Evolutionary conservation across 2,113 vertebrate species (phyloP).

Genomic region (Tetrao urogallus): DNA sequence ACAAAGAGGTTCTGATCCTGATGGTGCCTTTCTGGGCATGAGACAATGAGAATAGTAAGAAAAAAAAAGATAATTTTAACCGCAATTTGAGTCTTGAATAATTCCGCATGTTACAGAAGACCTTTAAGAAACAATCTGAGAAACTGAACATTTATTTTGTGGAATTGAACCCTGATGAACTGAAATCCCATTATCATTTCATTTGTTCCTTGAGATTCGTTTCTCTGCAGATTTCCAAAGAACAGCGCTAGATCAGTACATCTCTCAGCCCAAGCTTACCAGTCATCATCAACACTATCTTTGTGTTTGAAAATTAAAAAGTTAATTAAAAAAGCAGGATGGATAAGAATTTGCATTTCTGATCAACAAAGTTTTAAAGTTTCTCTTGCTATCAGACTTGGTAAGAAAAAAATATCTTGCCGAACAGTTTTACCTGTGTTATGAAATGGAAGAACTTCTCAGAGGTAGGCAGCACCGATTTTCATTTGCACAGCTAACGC

Average conservation of each 20-base stretch:
- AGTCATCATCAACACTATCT: constrained; percentile 75
- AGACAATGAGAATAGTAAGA: constrained; percentile 19
- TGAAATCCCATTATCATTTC: constrained; percentile 73
- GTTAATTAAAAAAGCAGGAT: constrained; percentile 74
- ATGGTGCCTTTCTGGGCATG: not conserved
- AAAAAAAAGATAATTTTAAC: not conserved
- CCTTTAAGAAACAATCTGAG: constrained; percentile 50
- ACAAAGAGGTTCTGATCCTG: not conserved
- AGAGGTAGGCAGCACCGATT: not conserved
- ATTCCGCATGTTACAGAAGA: constrained; percentile 33
- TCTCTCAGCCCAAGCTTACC: constrained; percentile 69
- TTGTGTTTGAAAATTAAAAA: constrained; percentile 77
- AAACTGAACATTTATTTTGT: constrained; percentile 70
- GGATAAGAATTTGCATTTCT: constrained; percentile 76
- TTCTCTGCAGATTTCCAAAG: constrained; percentile 75
- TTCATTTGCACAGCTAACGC: not conserved
- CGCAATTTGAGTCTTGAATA: constrained; percentile 3
- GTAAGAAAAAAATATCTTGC: not conserved
- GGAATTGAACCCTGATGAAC: constrained; percentile 64
- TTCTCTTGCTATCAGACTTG: constrained; percentile 16
- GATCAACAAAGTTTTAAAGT: constrained; percentile 73
- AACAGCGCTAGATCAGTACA: constrained; percentile 67
- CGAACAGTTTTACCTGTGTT: constrained; percentile 13
- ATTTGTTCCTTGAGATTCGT: constrained; percentile 74
- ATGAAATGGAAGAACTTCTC: not conserved